phyloP scores from a whole-genome alignment of 2,888 invertebrate genomes.

The Esperia sulphurella region DNA sequence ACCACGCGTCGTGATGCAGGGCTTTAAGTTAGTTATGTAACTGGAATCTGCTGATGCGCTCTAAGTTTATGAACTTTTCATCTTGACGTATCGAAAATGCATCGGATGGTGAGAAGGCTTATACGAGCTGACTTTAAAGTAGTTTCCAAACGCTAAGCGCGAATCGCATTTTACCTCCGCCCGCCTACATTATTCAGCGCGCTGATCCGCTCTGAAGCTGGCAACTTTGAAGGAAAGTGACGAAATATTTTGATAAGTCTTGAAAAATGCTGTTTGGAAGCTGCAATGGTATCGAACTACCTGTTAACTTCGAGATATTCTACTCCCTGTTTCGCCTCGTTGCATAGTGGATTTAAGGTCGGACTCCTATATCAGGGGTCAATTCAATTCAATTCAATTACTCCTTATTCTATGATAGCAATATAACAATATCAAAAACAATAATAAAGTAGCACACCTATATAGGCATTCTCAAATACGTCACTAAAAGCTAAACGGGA shows the following conservation, averaged over 20 bases:
- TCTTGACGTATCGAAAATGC: conserved; percentile 60
- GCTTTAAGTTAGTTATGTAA: not conserved
- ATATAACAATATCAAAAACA: too few relatives aligned
- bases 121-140: conserved; percentile 59
- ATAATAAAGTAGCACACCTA: too few relatives aligned
- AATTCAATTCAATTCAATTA: too few relatives aligned
- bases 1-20: not conserved
- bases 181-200: conserved; percentile 43
- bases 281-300: not conserved
- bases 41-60: conserved; percentile 24
- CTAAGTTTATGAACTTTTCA: conserved; percentile 44
- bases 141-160: conserved; percentile 49
- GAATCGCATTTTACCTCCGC: conserved; percentile 39
- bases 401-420: too few relatives aligned
- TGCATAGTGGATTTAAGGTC: too few relatives aligned
- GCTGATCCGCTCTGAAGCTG: conserved; percentile 8
- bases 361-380: too few relatives aligned
- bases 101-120: conserved; percentile 56
- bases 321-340: too few relatives aligned
- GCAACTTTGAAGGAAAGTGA: conserved; percentile 4
- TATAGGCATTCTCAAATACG: too few relatives aligned
- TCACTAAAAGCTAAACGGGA: too few relatives aligned
- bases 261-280: not conserved
- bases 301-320: too few relatives aligned
- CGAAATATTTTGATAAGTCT: not conserved